Evolutionary conservation across 2,888 invertebrate genomes (phyloP).

Genomic region (Morinoia aosen): DNA sequence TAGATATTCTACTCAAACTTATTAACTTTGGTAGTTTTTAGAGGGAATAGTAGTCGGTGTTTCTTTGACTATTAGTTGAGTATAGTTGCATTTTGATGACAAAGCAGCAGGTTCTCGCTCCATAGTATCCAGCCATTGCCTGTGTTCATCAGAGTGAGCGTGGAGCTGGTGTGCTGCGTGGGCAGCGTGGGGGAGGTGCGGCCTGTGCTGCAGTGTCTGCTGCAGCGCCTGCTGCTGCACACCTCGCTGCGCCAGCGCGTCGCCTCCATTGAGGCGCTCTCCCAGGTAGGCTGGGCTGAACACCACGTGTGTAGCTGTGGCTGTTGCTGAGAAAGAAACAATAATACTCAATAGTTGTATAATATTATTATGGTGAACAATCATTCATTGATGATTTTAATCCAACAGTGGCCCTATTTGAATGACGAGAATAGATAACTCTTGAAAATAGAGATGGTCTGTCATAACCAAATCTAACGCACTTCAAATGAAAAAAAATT

Average conservation of each 20-base stretch:
- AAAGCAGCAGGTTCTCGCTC: not conserved
- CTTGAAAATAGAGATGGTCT: too few species aligned
- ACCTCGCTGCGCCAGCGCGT: slow-evolving; percentile 76
- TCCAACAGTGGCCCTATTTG: too few species aligned
- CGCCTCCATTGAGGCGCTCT: slow-evolving; percentile 62
- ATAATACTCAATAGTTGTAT: not conserved
- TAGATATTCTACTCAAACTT: not conserved
- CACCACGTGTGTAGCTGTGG: too few species aligned
- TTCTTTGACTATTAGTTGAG: not conserved
- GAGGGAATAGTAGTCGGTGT: not conserved
- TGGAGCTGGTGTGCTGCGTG: slow-evolving; percentile 88
- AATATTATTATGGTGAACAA: not conserved
- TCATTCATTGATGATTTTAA: not conserved
- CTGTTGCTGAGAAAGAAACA: not conserved
- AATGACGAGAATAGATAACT: too few species aligned
- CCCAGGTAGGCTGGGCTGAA: slow-evolving; percentile 57
- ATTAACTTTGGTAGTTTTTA: not conserved
- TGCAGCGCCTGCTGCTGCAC: slow-evolving; percentile 91
- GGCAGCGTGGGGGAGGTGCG: slow-evolving; percentile 89
- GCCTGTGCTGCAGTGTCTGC: slow-evolving; percentile 92
- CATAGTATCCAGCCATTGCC: not conserved
- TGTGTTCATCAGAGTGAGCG: slow-evolving; percentile 77
- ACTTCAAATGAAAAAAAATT: too few species aligned
- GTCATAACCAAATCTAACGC: too few species aligned
- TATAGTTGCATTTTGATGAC: not conserved